Evolutionary conservation across 1,140 invertebrate genomes (phyloP), one percentile per base, ranked within the genome.

Genomic region (Lordiphosa stackelbergi): DNA sequence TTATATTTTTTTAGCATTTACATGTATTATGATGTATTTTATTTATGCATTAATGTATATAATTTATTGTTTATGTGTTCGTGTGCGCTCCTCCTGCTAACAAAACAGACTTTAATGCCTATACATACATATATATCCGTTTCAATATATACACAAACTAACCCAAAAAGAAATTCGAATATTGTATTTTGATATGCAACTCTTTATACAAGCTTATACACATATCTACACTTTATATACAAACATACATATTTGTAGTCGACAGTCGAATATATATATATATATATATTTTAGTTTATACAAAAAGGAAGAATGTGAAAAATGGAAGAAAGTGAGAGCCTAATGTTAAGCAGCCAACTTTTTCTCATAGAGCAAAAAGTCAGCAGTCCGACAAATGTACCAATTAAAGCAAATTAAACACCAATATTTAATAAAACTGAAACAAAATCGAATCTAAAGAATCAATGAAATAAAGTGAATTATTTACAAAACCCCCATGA

Each of bases 11-110:
- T 37, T 16, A 51, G 48, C 36, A 51, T 38, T 51, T 51, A 51
- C 36, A 51, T 51, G 22, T 51, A 51, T 37, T 38, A 51, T 38
- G 36, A 24, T 51, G 11, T 51, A 51, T 37, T 38, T 13, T 51
- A 71, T 69, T 71, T 71, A 71, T 71, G 54, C 69, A 69, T 56
- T 65, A 72, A 58, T 72, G 66, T 73, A 69, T 66, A 73, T 73
- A 73, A 66, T 57, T 69, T 69, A 66, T 66, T 66, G 48, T 73
- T 61, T 69, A 66, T 69, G 56, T 73, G 53, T 62, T 70, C 53
- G 53, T 53, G 38, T 52, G 40, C 49, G 66, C 55, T 36, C 11
- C 53, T 54, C 61, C 55, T 31, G 56, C 52, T 69, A 61, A 57
- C 61, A 40, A 45, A 62, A 56, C 63, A 53, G 43, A 66, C 57